Percentiles rank a stretch among this genome's conserved stretches.
phyloP scores from a whole-genome alignment of 2,113 vertebrate species.

The Sclerurus mexicanus region DNA sequence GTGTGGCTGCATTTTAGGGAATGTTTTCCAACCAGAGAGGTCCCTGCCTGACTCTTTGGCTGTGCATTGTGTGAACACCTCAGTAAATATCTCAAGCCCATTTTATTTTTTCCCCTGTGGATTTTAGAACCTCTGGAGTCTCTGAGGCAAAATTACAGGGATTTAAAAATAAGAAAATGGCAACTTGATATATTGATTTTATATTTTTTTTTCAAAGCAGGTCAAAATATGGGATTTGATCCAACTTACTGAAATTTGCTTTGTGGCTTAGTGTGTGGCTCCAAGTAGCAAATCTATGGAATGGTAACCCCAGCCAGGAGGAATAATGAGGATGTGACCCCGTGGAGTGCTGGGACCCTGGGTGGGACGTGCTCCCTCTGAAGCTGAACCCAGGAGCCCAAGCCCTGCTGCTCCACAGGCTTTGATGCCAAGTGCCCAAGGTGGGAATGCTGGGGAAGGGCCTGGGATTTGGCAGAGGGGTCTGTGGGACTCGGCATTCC shows the following conservation, averaged over 20 bases:
- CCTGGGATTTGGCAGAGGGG: too few species aligned
- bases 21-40: background rate
- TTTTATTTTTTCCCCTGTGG: background rate
- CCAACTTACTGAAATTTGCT: background rate
- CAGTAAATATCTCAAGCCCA: background rate
- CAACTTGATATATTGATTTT: accelerated
- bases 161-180: background rate
- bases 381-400: accelerated
- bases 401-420: background rate
- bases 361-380: background rate
- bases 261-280: background rate
- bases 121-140: background rate
- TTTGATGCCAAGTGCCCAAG: accelerated
- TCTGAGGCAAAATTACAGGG: background rate
- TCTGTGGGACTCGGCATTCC: too few species aligned
- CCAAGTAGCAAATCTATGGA: accelerated
- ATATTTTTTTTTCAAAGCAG: background rate
- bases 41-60: background rate
- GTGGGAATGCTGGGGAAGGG: background rate
- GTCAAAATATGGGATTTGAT: background rate
- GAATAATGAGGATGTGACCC: background rate
- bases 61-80: background rate
- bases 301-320: background rate
- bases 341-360: accelerated
- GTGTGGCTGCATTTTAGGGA: background rate